Evolutionary conservation across 2,113 vertebrate genomes (phyloP).

Genomic region (Larimichthys crocea): DNA sequence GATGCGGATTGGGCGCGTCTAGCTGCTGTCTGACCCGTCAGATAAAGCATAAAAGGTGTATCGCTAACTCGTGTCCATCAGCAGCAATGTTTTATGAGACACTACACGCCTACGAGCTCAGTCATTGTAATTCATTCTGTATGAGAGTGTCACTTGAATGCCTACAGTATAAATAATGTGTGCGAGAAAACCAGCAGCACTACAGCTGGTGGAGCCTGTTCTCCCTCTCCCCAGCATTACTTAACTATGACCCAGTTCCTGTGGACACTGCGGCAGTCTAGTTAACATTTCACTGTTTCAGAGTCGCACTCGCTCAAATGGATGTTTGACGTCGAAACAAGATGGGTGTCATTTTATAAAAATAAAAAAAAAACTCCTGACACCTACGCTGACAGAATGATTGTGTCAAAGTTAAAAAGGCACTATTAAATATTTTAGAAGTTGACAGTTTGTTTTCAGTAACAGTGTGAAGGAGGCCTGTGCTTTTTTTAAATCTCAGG

Average conservation of each 20-base stretch:
- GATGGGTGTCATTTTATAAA: conserved; percentile 15
- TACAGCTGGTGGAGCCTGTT: conserved; percentile 22
- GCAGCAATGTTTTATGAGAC: conserved; percentile 36
- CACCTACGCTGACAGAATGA: conserved; percentile 24
- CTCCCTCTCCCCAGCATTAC: conserved; percentile 26
- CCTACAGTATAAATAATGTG: conserved; percentile 62
- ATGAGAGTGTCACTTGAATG: conserved; percentile 56
- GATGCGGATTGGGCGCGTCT: neutral
- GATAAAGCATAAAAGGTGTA: neutral
- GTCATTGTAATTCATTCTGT: conserved; percentile 49
- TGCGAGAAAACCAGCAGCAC: conserved; percentile 1
- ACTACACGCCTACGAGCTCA: conserved; percentile 43
- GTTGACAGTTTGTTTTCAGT: conserved; percentile 11
- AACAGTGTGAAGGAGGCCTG: neutral
- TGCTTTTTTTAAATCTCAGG: neutral
- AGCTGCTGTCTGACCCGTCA: neutral
- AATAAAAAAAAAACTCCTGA: neutral
- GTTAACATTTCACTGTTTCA: conserved; percentile 27
- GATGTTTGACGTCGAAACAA: neutral
- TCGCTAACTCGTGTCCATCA: conserved; percentile 13
- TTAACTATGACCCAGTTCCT: conserved; percentile 64
- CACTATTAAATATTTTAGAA: conserved; percentile 17
- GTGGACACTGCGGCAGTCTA: conserved; percentile 47
- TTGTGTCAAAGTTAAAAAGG: conserved; percentile 26
- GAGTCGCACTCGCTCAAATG: neutral